These are phyloP conservation scores for Pachypeltis micranthus DNA, from an alignment of 1,140 invertebrate species.

Conservation along the genomic window DNA sequence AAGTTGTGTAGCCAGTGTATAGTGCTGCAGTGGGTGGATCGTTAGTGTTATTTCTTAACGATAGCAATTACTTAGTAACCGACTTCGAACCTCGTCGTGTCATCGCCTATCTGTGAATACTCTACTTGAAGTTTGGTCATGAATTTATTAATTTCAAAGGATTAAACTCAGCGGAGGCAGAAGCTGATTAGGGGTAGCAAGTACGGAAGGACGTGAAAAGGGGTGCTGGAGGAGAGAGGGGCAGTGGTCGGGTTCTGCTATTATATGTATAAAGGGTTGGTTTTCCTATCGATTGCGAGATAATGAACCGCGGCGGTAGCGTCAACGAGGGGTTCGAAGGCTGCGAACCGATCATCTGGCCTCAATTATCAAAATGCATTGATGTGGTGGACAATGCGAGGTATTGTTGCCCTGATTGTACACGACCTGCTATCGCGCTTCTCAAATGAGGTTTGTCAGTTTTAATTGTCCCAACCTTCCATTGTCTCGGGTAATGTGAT, in stretches of 20 bases:
- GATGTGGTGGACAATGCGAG: background rate
- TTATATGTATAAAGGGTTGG: background rate
- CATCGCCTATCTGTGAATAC: no score
- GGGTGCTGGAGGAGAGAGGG: background rate
- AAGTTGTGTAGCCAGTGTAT: no score
- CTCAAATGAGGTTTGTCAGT: conserved; percentile 13
- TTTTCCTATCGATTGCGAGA: background rate
- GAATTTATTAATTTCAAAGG: no score
- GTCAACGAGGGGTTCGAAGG: no score
- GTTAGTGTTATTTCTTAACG: no score
- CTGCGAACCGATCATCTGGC: background rate
- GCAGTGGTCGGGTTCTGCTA: background rate
- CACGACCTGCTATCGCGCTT: background rate
- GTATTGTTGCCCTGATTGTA: conserved; percentile 7
- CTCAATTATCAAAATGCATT: conserved; percentile 13
- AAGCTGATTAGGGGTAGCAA: background rate
- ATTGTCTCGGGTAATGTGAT: conserved; percentile 7
- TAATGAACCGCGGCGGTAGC: no score
- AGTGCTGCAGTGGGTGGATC: no score
- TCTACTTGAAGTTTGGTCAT: no score
- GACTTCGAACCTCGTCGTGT: no score
- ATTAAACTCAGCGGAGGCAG: no score
- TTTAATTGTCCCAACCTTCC: background rate
- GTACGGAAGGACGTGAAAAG: background rate
- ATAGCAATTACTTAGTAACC: no score